These are phyloP conservation scores for Leptopilina boulardi DNA, from an alignment of 1,140 invertebrate genomes.

Conservation along the genomic window DNA sequence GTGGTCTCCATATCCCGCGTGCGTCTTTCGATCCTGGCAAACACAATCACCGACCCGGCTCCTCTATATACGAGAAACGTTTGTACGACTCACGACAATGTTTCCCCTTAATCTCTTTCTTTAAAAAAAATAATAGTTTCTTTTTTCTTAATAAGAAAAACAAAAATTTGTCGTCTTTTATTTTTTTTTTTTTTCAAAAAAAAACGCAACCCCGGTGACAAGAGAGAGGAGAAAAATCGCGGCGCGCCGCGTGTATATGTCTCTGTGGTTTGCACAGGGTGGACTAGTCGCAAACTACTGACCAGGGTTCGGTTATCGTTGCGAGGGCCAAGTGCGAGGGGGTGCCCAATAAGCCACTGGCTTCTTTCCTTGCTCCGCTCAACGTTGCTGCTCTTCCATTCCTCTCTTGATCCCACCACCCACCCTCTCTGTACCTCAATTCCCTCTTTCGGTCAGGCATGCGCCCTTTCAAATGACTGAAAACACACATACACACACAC, in stretches of 20 bases:
- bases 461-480: slow-evolving; percentile 56
- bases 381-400: slow-evolving; percentile 3
- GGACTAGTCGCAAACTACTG: slow-evolving; percentile 55
- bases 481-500: slow-evolving; percentile 10
- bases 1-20: slow-evolving; percentile 49
- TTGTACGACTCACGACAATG: too few relatives aligned
- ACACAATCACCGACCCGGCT: background rate
- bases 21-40: slow-evolving; percentile 17
- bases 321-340: slow-evolving; percentile 55
- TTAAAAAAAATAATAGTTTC: background rate
- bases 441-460: slow-evolving; percentile 62
- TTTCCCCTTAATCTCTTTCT: too few relatives aligned
- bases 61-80: background rate
- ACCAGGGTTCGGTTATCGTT: slow-evolving; percentile 56
- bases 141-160: too few relatives aligned
- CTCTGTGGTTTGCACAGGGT: slow-evolving; percentile 53
- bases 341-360: slow-evolving; percentile 37
- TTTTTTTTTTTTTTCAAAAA: too few relatives aligned
- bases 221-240: slow-evolving; percentile 10
- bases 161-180: too few relatives aligned
- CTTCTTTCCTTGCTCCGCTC: slow-evolving; percentile 44
- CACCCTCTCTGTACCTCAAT: background rate
- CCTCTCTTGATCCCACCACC: too few relatives aligned
- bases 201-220: background rate
- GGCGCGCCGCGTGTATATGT: slow-evolving; percentile 35